phyloP scores from a whole-genome alignment of 2,113 vertebrate species.

The Terrapene triunguis region DNA sequence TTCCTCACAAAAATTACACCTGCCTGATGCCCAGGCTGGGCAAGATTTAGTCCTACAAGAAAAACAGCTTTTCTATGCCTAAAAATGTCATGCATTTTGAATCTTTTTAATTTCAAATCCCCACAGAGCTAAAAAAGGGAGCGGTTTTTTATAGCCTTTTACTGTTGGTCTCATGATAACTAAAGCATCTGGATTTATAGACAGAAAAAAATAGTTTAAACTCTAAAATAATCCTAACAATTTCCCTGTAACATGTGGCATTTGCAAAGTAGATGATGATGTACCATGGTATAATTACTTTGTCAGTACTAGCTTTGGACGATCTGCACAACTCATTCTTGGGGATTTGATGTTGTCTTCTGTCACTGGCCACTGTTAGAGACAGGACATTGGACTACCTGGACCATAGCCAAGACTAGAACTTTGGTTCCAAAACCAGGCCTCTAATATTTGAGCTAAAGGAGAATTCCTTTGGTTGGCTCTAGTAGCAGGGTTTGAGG shows the following conservation, averaged over 20 bases:
- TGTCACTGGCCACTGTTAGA: not conserved
- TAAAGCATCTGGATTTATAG: not conserved
- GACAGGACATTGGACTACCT: not conserved
- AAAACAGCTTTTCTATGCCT: not conserved
- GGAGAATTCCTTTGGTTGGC: not conserved
- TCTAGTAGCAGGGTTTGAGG: accelerated
- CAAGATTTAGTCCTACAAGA: not conserved
- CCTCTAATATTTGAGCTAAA: not conserved
- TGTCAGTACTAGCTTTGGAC: not conserved
- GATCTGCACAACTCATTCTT: not conserved
- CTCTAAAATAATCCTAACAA: not conserved
- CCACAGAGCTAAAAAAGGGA: not conserved
- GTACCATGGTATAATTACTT: not conserved
- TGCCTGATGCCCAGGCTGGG: not conserved
- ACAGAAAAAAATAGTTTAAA: not conserved
- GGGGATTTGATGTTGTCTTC: not conserved
- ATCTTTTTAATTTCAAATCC: not conserved
- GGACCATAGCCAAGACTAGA: not conserved
- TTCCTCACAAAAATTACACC: not conserved
- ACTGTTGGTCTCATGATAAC: not conserved
- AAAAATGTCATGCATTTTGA: not conserved
- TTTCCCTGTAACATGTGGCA: not conserved
- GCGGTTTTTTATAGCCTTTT: not conserved
- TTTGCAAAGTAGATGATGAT: not conserved
- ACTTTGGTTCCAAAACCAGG: not conserved